Conservation (phyloP, 2,113 vertebrate species). For the Balaeniceps rex region DNA sequence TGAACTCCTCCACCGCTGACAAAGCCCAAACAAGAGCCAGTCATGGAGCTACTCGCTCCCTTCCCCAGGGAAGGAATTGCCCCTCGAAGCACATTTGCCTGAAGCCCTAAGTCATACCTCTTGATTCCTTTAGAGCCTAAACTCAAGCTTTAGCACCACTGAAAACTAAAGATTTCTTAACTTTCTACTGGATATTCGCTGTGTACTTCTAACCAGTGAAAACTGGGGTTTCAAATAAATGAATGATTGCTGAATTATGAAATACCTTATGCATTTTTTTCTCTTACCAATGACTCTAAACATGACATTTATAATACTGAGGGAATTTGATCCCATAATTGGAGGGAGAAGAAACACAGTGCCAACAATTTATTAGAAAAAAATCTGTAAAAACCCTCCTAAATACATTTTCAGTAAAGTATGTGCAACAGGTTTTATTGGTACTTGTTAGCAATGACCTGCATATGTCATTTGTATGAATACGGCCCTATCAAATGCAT, state of each 20-base stretch:
- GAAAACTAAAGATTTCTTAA: neutral
- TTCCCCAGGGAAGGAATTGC: neutral
- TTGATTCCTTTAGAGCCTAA: neutral
- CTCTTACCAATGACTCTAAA: neutral
- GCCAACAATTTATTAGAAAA: neutral
- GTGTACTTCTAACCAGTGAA: neutral
- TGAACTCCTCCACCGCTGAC: neutral
- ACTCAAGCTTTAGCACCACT: neutral
- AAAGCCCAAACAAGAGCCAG: neutral
- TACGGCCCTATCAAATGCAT: neutral
- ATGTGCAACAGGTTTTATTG: conserved; percentile 53
- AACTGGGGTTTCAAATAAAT: neutral
- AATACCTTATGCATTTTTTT: neutral
- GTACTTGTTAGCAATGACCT: conserved; percentile 50
- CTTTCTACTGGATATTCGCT: neutral
- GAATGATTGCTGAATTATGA: neutral
- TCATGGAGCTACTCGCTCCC: neutral
- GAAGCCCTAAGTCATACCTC: neutral
- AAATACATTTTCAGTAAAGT: neutral
- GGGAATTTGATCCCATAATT: neutral
- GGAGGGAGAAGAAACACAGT: neutral
- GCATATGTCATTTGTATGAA: conserved; percentile 48
- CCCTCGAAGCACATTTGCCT: neutral
- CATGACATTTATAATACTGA: neutral
- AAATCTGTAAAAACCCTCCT: neutral